Conservation (phyloP, 2,113 vertebrate species). For the Vulpes lagopus region DNA sequence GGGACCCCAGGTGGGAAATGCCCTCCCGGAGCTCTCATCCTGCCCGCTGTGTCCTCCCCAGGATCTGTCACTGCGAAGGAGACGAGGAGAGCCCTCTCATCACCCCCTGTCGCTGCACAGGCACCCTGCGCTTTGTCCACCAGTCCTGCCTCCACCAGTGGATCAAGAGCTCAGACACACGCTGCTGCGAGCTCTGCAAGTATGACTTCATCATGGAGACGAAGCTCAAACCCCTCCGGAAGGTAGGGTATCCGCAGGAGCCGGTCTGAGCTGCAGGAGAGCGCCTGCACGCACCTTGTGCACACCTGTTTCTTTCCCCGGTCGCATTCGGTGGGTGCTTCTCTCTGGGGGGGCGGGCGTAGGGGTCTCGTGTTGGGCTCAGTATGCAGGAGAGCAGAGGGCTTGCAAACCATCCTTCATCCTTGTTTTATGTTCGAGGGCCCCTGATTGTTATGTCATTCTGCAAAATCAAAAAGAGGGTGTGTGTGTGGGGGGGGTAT, state of each 20-base stretch:
- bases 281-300: neutral
- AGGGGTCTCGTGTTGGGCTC: neutral
- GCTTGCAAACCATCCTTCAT: neutral
- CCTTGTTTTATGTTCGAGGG: neutral
- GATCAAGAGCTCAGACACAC: slow-evolving; percentile 98
- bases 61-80: slow-evolving; percentile 99
- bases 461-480: neutral
- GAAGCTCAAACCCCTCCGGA: slow-evolving; percentile 96
- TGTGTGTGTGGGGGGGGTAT: neutral
- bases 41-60: slow-evolving; percentile 84
- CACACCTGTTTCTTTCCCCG: neutral
- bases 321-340: too few relatives aligned
- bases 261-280: neutral
- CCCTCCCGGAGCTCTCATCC: slow-evolving; percentile 58
- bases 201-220: slow-evolving; percentile 99
- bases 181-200: slow-evolving; percentile 99
- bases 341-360: too few relatives aligned
- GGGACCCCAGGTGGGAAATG: too few relatives aligned
- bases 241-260: slow-evolving; percentile 86
- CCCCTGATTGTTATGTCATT: neutral
- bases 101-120: slow-evolving; percentile 96
- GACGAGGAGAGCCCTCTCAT: slow-evolving; percentile 97
- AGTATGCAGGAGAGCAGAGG: neutral
- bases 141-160: slow-evolving; percentile 98
- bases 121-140: slow-evolving; percentile 96